Percentiles rank a stretch among this genome's conserved stretches.
phyloP scores from a whole-genome alignment of 2,113 vertebrate genomes.

The Colius striatus region DNA sequence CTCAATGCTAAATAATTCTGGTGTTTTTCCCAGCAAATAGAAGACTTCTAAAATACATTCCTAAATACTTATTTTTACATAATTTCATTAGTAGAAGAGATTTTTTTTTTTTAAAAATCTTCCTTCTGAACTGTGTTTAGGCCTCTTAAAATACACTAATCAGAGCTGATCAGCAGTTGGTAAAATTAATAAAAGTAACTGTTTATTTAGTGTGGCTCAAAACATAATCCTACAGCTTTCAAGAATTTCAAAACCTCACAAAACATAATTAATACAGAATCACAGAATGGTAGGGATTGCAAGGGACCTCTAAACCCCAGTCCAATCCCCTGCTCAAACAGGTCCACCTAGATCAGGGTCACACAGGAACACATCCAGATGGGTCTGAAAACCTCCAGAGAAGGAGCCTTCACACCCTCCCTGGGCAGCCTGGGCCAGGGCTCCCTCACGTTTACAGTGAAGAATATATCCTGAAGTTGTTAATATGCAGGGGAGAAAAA shows the following conservation, averaged over 20 bases:
- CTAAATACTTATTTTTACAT: conserved; percentile 36
- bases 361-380: too few species aligned
- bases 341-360: too few species aligned
- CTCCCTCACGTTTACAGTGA: too few species aligned
- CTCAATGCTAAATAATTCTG: not conserved
- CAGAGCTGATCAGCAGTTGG: conserved; percentile 39
- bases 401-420: too few species aligned
- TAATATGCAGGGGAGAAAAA: not conserved
- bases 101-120: not conserved
- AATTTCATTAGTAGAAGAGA: not conserved
- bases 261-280: too few species aligned
- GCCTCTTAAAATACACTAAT: conserved; percentile 12
- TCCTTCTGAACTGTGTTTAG: not conserved
- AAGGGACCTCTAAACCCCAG: too few species aligned
- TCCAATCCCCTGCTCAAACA: too few species aligned
- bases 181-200: conserved; percentile 44
- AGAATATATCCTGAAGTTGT: not conserved
- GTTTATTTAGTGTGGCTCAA: conserved; percentile 5
- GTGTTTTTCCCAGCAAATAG: not conserved
- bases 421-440: too few species aligned
- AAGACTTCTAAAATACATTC: not conserved
- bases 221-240: not conserved
- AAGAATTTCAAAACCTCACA: not conserved
- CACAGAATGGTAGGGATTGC: too few species aligned
- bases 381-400: too few species aligned